Evolutionary conservation across 2,113 vertebrate genomes (phyloP).

Genomic region (Lamprotornis superbus): DNA sequence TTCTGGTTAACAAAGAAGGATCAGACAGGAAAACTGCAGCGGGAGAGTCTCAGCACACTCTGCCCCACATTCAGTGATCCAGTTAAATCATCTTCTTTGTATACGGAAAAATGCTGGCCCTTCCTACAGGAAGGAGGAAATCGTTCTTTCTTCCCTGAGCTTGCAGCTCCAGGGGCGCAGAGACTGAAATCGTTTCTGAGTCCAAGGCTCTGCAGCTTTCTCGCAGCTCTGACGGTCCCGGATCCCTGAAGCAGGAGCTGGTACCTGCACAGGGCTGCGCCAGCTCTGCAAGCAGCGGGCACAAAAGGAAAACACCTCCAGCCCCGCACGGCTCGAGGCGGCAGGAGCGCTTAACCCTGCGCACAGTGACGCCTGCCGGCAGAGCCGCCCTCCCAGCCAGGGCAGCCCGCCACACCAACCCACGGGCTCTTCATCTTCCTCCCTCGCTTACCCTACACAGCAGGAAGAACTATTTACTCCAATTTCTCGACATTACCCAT

Average conservation of each 20-base stretch:
- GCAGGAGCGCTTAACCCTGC: not conserved
- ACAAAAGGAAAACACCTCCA: not conserved
- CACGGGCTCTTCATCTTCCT: not conserved
- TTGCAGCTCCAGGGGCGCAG: not conserved
- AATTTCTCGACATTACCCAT: not conserved
- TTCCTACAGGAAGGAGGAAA: not conserved
- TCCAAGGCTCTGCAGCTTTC: not conserved
- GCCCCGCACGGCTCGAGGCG: not conserved
- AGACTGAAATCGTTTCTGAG: not conserved
- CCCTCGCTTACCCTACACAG: not conserved
- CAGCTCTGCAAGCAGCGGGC: not conserved
- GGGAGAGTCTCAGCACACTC: not conserved
- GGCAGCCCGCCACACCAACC: not conserved
- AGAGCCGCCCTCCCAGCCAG: not conserved
- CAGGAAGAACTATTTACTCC: not conserved
- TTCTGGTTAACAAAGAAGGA: not conserved
- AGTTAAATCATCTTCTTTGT: not conserved
- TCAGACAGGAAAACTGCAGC: not conserved
- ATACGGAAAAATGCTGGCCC: not conserved
- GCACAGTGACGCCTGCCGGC: constrained; percentile 67
- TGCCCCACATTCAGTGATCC: not conserved
- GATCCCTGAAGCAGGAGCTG: not conserved
- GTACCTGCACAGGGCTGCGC: not conserved
- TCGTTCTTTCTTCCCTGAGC: not conserved
- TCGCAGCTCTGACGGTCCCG: not conserved